phyloP scores from a whole-genome alignment of 2,113 vertebrate genomes.

The Lophotis ruficrista region DNA sequence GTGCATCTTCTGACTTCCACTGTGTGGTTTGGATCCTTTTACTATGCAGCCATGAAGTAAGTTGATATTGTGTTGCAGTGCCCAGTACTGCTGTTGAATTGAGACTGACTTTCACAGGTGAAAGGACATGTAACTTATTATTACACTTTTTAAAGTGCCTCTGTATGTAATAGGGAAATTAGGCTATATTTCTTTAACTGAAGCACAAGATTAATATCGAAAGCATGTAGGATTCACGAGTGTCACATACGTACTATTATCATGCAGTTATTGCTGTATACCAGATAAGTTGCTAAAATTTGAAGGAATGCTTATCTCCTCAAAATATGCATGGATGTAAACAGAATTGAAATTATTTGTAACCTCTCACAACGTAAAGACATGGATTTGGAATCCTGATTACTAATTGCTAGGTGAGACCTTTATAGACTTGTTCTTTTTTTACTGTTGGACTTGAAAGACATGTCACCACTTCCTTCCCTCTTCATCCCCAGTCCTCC shows the following conservation, averaged over 20 bases:
- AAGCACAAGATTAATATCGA: neutral
- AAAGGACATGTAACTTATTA: neutral
- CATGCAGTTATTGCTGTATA: neutral
- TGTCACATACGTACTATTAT: accelerated
- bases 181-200: neutral
- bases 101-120: neutral
- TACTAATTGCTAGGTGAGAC: neutral
- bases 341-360: neutral
- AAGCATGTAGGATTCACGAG: neutral
- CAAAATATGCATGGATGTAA: neutral
- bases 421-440: neutral
- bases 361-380: neutral
- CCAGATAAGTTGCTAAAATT: neutral
- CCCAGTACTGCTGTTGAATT: neutral
- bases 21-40: conserved; percentile 94
- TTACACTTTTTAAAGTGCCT: neutral
- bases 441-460: neutral
- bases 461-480: neutral
- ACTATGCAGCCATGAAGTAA: conserved; percentile 97
- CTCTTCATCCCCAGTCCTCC: neutral
- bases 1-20: conserved; percentile 92
- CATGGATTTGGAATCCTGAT: neutral
- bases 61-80: conserved; percentile 60
- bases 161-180: neutral
- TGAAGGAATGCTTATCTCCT: neutral